Evolutionary conservation across 2,888 invertebrate genomes (phyloP), one percentile per base, ranked within the genome.

Genomic region (Cephus pygmeus): DNA sequence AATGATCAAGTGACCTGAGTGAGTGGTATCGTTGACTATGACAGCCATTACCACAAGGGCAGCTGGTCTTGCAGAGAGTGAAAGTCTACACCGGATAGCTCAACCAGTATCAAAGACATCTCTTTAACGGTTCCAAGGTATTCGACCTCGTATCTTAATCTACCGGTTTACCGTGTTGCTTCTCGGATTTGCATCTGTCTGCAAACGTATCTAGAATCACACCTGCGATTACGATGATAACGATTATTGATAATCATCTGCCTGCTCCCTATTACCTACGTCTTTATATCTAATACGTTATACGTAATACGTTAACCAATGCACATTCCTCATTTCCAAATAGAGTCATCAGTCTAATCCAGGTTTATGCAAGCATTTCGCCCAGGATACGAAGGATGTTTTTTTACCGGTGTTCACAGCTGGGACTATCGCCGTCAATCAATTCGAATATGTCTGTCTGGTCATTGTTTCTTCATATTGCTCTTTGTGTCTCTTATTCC

Each of bases 21-120:
- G 30, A 36, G 79, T 23, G 56, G 56, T 56, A 56, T 23, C 71
- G 34, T 36, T 34, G 30, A 69, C 69, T 35, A 33, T 56, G 31
- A 35, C 73, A 74, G 35, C 15, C 40, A 56, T 56, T 56, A 76
- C 78, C 76, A 73, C 78, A 76, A 78, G 78, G 75, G 78, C 78
- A 71, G 69, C 76, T 76, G 73, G 78, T 73, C 23, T 23, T 56
- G 56, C 71, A 35, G 75, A 75, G 73, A 34, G 78, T 78, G 78
- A 78, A 78, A 76, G 78, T 78, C 76, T 73, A 35, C 71, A 33
- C 34, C 31, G 71, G 23, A 71, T 71, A 31, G 30, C 31, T 34
- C 31, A 30, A 71, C 12, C 31, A 33, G 71, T 56, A 31, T 71
- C 71, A 71, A 71, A 71, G 71, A 12, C 34, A 34, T 71, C 30